A percentile compares a stretch with the other conserved stretches of the same genome.
These are phyloP conservation scores for Choristoneura fumiferana DNA, from an alignment of 1,140 invertebrate genomes.

Conservation along the genomic window DNA sequence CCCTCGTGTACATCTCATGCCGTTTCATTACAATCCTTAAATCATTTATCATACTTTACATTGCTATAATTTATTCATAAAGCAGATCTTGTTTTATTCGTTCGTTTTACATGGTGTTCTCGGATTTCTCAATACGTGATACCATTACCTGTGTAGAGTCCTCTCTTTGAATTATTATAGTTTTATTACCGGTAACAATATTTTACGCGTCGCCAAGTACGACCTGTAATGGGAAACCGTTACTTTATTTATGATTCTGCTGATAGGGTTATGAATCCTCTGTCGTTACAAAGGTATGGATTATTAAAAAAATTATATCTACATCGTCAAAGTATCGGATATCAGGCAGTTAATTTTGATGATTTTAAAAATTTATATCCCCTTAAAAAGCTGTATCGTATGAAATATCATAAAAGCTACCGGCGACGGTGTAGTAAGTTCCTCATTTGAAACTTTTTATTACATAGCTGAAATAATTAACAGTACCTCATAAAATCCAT, in stretches of 20 bases:
- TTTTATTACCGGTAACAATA: constrained; percentile 71
- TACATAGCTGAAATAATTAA: constrained; percentile 12
- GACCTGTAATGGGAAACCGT: constrained; percentile 50
- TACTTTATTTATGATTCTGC: constrained; percentile 52
- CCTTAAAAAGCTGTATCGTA: constrained; percentile 11
- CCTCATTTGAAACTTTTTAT: background rate
- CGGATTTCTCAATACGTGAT: constrained; percentile 69
- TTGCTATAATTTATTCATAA: constrained; percentile 75
- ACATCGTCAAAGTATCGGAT: constrained; percentile 22
- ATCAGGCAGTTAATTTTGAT: constrained; percentile 31
- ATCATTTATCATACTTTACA: constrained; percentile 77
- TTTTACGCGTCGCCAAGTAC: constrained; percentile 63
- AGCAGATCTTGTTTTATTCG: constrained; percentile 67
- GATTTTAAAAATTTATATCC: constrained; percentile 18
- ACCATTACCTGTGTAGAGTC: constrained; percentile 60
- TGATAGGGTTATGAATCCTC: constrained; percentile 32
- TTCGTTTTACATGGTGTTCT: constrained; percentile 69
- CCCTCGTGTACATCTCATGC: constrained; percentile 56
- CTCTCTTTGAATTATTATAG: constrained; percentile 54
- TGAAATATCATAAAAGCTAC: constrained; percentile 16
- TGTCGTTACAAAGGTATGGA: constrained; percentile 35
- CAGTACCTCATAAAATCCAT: no score
- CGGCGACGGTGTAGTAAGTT: background rate
- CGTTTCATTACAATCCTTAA: constrained; percentile 71
- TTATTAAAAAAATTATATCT: constrained; percentile 24